Evolutionary conservation across 2,113 vertebrate genomes (phyloP), one percentile per base, ranked within the genome.

Genomic region (Atractosteus spatula): DNA sequence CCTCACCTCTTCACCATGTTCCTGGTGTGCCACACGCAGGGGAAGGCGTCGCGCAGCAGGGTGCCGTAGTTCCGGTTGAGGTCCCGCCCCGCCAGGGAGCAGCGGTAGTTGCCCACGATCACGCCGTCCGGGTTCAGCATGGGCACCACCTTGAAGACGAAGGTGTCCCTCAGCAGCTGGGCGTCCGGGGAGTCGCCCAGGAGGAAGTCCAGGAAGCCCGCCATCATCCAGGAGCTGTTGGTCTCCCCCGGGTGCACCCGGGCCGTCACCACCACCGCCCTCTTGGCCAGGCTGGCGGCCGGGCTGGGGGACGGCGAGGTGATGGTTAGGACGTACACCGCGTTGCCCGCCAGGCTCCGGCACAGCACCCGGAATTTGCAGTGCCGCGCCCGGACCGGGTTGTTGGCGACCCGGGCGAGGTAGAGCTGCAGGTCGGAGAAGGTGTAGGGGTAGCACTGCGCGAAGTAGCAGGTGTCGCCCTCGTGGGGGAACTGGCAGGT

Each of bases 121-220:
- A 99, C 96, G 0, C 96, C 96, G 0, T 98, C 96, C 0, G 96
- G 97, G 71, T 98, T 99, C 76, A 99, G 87, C 96, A 98, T 97
- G 0, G 96, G 97, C 41, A 98, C 89, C 79, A 97, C 92, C 86
- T 96, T 96, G 80, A 99, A 98, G 76, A 98, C 16, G 54, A 98
- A 99, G 0, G 90, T 90, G 76, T 87, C 92, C 29, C 96, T 90
- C 62, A 98, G 91, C 13, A 97, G 87, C 66, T 17, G 84, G 0
- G 96, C 95, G 0, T 98, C 96, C 0, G 87, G 80, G 0, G 94
- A 88, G 76, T 86, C 13, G 2, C 96, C 87, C 0, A 98, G 89
- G 74, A 99, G 83, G 79, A 97, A 98, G 56, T 97, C 91, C 0
- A 98, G 82, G 76, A 96, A 92, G 4, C 96, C 96, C 68, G 82